These are phyloP conservation scores for Microtus montanus DNA, from an alignment of 2,113 vertebrate species.

Conservation along the genomic window DNA sequence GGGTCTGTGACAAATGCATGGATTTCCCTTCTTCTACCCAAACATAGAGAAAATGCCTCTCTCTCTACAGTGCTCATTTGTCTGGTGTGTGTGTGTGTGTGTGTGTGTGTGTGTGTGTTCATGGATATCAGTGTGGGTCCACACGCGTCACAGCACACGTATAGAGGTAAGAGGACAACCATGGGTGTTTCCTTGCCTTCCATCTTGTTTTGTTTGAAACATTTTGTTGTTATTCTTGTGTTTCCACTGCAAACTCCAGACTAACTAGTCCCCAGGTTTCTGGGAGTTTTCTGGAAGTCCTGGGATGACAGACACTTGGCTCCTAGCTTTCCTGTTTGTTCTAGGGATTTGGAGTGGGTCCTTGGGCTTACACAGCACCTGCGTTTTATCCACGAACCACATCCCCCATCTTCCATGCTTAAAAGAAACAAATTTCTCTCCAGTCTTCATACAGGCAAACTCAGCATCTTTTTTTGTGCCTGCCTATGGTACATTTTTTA, in stretches of 20 bases:
- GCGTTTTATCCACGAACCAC: background rate
- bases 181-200: background rate
- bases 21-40: background rate
- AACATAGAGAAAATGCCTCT: background rate
- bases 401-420: background rate
- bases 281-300: background rate
- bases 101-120: background rate
- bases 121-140: background rate
- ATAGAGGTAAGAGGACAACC: background rate
- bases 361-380: background rate
- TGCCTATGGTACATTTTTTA: background rate
- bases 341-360: background rate
- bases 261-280: background rate
- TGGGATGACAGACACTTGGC: too few species aligned
- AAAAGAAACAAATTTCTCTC: background rate
- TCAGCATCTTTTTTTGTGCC: background rate
- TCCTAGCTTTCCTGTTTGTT: background rate
- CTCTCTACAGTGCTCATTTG: background rate
- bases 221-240: background rate
- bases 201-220: background rate
- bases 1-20: background rate
- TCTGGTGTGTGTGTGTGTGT: background rate
- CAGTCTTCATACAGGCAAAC: background rate
- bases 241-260: background rate
- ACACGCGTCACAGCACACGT: background rate